phyloP scores from a whole-genome alignment of 2,797 vertebrate genomes.

The Phaenicophaeus curvirostris region DNA sequence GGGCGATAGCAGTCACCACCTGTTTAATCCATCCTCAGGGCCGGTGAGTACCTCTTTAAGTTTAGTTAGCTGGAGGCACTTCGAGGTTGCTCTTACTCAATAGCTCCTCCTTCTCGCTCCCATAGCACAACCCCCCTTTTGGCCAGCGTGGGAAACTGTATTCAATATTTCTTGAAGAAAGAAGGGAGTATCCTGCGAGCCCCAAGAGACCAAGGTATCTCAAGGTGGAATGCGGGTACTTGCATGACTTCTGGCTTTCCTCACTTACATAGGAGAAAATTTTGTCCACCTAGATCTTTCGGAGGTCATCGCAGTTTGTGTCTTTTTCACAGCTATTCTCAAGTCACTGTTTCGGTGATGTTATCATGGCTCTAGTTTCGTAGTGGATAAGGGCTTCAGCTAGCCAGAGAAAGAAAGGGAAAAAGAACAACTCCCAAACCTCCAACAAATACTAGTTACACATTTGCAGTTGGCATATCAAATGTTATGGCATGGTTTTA shows the following conservation, averaged over 20 bases:
- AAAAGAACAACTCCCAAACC: background rate
- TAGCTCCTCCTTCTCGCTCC: slow-evolving; percentile 57
- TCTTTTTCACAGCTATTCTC: background rate
- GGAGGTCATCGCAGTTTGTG: background rate
- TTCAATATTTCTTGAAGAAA: background rate
- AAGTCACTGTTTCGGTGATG: background rate
- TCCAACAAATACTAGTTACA: background rate
- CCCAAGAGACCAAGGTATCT: background rate
- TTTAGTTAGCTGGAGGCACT: background rate
- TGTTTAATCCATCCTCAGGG: background rate
- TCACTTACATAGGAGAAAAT: background rate
- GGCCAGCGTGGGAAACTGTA: background rate
- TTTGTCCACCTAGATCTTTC: background rate
- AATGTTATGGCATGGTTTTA: background rate
- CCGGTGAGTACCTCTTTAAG: background rate
- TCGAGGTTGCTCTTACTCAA: background rate
- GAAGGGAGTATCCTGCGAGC: background rate
- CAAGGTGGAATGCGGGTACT: background rate
- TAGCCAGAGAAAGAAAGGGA: background rate
- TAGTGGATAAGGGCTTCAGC: background rate
- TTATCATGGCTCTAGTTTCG: background rate
- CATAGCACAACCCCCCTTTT: background rate
- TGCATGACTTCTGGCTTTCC: background rate
- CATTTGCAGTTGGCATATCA: background rate
- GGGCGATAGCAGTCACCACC: background rate